Evolutionary conservation across 1,140 invertebrate species (phyloP).

Genomic region (Venturia canescens): DNA sequence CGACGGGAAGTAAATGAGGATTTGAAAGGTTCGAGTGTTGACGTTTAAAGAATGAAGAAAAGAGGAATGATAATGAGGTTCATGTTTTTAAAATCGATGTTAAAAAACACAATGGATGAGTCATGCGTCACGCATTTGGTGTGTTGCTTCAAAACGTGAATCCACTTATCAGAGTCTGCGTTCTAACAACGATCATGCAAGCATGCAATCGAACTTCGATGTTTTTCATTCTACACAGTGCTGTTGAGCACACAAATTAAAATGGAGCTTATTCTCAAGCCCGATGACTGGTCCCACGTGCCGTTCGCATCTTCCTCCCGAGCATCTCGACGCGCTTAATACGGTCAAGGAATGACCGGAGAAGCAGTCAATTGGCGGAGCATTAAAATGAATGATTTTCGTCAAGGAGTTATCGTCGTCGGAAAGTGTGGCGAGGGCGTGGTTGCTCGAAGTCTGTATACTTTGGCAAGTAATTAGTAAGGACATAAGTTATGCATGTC

Average conservation of each 20-base stretch:
- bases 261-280: too few species aligned
- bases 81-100: constrained; percentile 43
- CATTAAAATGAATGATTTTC: neutral
- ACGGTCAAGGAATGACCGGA: neutral
- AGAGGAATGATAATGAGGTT: constrained; percentile 6
- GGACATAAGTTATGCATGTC: neutral
- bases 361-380: neutral
- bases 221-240: neutral
- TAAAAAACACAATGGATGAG: constrained; percentile 57
- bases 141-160: neutral
- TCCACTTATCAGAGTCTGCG: neutral
- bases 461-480: constrained; percentile 9
- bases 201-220: neutral
- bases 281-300: neutral
- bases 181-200: neutral
- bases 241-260: neutral
- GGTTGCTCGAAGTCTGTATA: neutral
- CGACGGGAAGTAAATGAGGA: constrained; percentile 19
- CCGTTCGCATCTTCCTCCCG: too few species aligned
- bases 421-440: neutral
- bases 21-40: constrained; percentile 42
- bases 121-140: constrained; percentile 60
- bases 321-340: neutral
- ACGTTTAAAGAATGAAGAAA: constrained; percentile 31
- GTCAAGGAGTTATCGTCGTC: neutral